Evolutionary conservation across 2,113 vertebrate species (phyloP).

Genomic region (Gasterosteus nipponicus): DNA sequence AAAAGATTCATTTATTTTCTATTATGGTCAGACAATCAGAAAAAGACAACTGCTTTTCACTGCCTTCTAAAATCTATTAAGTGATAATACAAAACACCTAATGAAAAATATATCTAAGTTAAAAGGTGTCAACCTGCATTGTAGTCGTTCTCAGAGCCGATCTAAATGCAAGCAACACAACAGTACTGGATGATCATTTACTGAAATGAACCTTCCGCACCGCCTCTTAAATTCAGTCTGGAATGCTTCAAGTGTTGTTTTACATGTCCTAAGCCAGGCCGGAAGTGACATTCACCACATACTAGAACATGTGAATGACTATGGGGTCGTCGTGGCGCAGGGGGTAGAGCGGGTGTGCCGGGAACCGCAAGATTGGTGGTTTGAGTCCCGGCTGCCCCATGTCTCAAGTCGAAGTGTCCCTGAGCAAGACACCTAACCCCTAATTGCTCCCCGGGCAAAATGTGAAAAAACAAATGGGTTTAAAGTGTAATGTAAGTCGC

Average conservation of each 20-base stretch:
- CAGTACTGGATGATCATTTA: conserved; percentile 20
- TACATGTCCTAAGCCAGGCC: neutral
- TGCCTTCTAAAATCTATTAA: conserved; percentile 64
- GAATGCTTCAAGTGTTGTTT: conserved; percentile 14
- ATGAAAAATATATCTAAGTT: conserved; percentile 54
- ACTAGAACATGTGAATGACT: neutral
- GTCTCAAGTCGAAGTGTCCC: too few relatives aligned
- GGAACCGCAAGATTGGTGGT: too few relatives aligned
- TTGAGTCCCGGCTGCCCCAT: too few relatives aligned
- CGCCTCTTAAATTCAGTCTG: conserved; percentile 33
- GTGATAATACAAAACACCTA: conserved; percentile 68
- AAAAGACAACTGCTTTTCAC: conserved; percentile 61
- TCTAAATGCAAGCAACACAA: conserved; percentile 24
- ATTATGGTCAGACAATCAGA: conserved; percentile 67
- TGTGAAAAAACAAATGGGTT: too few relatives aligned
- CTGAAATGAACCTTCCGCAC: conserved; percentile 15
- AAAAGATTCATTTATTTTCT: conserved; percentile 71
- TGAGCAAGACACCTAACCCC: too few relatives aligned
- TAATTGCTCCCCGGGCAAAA: too few relatives aligned
- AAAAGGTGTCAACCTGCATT: conserved; percentile 42
- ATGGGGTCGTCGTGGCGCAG: too few relatives aligned
- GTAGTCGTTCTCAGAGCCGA: conserved; percentile 31
- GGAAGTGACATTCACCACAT: neutral
- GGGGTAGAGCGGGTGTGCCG: too few relatives aligned
- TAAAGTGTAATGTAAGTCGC: neutral